Evolutionary conservation across 2,888 invertebrate species (phyloP).

Genomic region (Macaria liturata): DNA sequence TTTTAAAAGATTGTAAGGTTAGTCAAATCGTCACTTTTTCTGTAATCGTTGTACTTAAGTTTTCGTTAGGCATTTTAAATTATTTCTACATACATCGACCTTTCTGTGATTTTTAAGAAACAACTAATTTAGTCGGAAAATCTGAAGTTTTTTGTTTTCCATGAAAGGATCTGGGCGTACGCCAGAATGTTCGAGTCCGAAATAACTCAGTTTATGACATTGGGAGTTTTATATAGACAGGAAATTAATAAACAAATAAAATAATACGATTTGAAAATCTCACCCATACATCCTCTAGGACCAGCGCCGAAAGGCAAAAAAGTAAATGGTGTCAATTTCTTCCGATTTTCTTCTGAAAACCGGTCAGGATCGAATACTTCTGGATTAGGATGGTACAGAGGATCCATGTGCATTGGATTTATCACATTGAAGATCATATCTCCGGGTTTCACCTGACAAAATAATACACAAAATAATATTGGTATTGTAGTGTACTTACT

Average conservation of each 20-base stretch:
- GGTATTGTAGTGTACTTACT: too few relatives aligned
- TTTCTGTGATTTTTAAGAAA: too few relatives aligned
- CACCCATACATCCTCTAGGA: neutral
- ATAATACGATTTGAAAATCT: neutral
- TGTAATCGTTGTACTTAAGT: neutral
- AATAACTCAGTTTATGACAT: neutral
- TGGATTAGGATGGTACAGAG: neutral
- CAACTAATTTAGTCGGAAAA: neutral
- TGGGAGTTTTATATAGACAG: neutral
- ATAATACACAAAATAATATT: too few relatives aligned
- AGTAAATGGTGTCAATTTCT: neutral
- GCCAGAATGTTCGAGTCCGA: too few relatives aligned
- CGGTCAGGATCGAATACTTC: neutral
- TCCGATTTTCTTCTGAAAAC: neutral
- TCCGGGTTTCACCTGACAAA: slow-evolving; percentile 42
- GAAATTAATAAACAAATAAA: neutral
- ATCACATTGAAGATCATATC: slow-evolving; percentile 46
- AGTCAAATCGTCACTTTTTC: neutral
- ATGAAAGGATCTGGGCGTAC: neutral
- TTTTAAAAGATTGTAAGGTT: neutral
- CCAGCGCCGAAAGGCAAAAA: neutral
- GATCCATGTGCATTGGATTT: slow-evolving; percentile 45
- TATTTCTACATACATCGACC: neutral
- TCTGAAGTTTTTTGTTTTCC: neutral
- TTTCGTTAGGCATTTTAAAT: neutral